Evolutionary conservation across 1,140 invertebrate genomes (phyloP), one percentile per base, ranked within the genome.

Genomic region (Zaprionus ghesquierei): DNA sequence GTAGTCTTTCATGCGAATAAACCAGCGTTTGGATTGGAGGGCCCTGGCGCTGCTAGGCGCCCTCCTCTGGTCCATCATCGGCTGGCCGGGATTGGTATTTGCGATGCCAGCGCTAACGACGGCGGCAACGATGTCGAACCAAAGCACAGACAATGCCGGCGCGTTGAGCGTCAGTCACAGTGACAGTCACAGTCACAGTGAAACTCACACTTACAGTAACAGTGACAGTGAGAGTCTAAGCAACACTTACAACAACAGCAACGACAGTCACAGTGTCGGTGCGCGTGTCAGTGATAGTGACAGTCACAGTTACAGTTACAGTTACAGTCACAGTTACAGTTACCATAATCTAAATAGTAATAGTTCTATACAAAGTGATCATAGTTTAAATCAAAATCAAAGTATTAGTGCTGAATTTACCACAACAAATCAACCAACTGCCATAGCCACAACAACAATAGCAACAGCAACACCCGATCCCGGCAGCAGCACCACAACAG

Each of bases 41-140:
- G 91, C 91, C 91, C 91, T 92, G 82, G 91, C 90, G 56, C 77
- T 91, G 91, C 91, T 92, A 81, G 91, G 91, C 80, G 91, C 90
- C 91, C 91, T 92, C 91, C 90, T 91, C 49, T 79, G 84, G 75
- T 71, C 85, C 66, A 73, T 91, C 46, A 90, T 90, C 50, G 70
- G 77, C 69, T 91, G 91, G 90, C 73, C 75, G 50, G 77, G 81
- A 12, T 59, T 90, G 71, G 80, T 84, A 23, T 81, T 78, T 65
- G 89, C 87, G 31, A 89, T 90, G 89, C 90, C 91, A 72, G 70
- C 71, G 49, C 53, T 77, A 35, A 69, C 62, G 49, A 65, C 59
- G 68, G 63, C 66, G 41, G 56, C 58, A 51, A 71, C 59, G 68
- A 66, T 70, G 41, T 60, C 58, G 54, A 71, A 65, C 72, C 53